phyloP scores from a whole-genome alignment of 2,113 vertebrate genomes.

The Xiphorhynchus elegans region DNA sequence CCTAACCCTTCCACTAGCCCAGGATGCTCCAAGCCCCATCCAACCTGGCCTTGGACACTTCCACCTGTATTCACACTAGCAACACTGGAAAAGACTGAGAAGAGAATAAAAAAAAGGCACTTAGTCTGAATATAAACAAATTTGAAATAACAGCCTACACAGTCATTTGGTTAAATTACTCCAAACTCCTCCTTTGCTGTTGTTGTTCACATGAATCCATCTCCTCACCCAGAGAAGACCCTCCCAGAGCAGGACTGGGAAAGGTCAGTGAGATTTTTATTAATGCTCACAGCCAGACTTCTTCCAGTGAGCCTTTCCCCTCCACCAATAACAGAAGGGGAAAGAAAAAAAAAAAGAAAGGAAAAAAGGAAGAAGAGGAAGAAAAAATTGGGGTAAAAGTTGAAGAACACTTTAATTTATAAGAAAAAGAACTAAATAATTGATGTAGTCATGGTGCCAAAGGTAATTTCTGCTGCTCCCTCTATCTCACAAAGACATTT shows the following conservation, averaged over 20 bases:
- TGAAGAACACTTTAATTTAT: constrained; percentile 84
- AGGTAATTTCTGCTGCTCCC: constrained; percentile 81
- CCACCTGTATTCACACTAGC: neutral
- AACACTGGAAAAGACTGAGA: neutral
- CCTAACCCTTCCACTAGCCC: neutral
- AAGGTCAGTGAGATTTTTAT: constrained; percentile 45
- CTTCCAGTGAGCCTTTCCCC: constrained; percentile 6
- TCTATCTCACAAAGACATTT: constrained; percentile 90
- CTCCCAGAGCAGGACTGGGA: neutral
- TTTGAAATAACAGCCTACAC: neutral
- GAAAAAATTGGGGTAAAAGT: constrained; percentile 67
- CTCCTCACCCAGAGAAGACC: neutral
- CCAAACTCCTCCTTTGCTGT: neutral
- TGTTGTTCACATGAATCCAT: neutral
- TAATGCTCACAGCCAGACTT: constrained; percentile 41
- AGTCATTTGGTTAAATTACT: neutral
- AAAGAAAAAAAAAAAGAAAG: neutral
- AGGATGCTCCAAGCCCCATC: neutral
- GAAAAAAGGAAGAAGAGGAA: neutral
- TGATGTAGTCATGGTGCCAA: constrained; percentile 83
- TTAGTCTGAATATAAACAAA: neutral
- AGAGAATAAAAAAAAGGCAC: neutral
- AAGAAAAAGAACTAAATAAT: constrained; percentile 86
- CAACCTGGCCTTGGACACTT: neutral
- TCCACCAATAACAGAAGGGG: neutral